These are phyloP conservation scores for Calypte anna DNA, from an alignment of 2,113 vertebrate species.

Conservation along the genomic window DNA sequence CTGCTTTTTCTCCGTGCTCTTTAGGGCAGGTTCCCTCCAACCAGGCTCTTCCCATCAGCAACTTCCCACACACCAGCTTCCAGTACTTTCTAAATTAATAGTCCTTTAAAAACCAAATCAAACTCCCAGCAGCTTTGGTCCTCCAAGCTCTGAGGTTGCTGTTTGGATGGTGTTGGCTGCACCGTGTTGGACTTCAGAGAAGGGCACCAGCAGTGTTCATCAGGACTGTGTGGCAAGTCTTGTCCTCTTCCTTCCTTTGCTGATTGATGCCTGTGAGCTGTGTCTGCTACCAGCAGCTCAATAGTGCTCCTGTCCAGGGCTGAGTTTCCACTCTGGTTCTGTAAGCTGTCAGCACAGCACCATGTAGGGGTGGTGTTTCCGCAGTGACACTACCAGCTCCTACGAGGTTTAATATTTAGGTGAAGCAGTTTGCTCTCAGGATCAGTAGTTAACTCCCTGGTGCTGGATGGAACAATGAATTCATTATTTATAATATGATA, in stretches of 20 bases:
- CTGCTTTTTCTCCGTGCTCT: not conserved
- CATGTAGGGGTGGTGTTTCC: not conserved
- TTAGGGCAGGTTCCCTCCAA: constrained; percentile 3
- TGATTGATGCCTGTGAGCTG: rapidly evolving
- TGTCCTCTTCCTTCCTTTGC: not conserved
- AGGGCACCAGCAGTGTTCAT: not conserved
- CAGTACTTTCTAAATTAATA: not conserved
- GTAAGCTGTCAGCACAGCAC: not conserved
- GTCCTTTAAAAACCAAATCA: not conserved
- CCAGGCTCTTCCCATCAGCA: not conserved
- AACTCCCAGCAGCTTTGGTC: not conserved
- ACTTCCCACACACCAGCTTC: not conserved
- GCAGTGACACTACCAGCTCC: not conserved
- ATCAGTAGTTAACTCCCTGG: not conserved
- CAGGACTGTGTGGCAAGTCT: not conserved
- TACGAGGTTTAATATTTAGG: not conserved
- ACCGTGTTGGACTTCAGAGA: too few species aligned
- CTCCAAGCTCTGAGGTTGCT: not conserved
- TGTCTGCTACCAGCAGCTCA: not conserved
- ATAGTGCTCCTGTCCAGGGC: rapidly evolving
- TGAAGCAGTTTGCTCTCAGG: not conserved
- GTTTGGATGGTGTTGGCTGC: not conserved
- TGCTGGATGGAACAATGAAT: not conserved
- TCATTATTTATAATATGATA: not conserved
- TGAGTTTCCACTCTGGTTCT: not conserved